Base-by-base conservation (phyloP, 1,140 invertebrate species). In the Coptotermes formosanus region DNA sequence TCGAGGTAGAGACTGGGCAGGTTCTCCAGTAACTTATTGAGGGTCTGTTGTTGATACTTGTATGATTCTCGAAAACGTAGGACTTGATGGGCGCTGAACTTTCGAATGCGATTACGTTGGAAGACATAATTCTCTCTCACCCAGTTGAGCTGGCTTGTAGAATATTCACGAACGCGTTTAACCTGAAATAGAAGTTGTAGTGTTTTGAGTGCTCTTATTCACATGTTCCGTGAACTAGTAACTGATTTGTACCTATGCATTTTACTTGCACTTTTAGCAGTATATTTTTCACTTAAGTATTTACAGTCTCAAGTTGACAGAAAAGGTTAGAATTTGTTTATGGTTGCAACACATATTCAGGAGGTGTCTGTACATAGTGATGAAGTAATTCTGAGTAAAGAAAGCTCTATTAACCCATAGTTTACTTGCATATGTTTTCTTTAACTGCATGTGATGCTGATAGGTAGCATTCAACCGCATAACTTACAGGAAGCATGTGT, bases 61-160 rank as follows among this genome's bases (percentile, higher is more conserved):
- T 98, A 98, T 12, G 96, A 97, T 90, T 98, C 97, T 14, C 97
- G 94, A 8, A 98, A 91, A 82, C 96, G 93, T 25, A 98, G 91
- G 59, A 98, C 94, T 90, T 99, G 97, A 89, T 98, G 96, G 0
- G 96, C 95, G 90, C 97, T 97, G 91, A 98, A 99, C 90, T 99
- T 98, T 25, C 97, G 93, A 85, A 99, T 97, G 89, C 97, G 95
- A 90, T 98, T 96, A 25, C 97, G 93, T 91, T 99, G 98, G 93
- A 97, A 97, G 89, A 98, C 95, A 91, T 99, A 99, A 90, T 98
- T 98, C 90, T 98, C 97, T 84, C 97, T 93, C 84, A 99, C 96
- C 95, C 97, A 97, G 90, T 97, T 97, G 87, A 99, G 92, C 91
- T 98, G 97, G 87, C 94, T 93, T 8, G 95, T 96, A 16, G 97